These are phyloP conservation scores for Mechanitis mazaeus DNA, from an alignment of 2,888 invertebrate species.

Conservation along the genomic window DNA sequence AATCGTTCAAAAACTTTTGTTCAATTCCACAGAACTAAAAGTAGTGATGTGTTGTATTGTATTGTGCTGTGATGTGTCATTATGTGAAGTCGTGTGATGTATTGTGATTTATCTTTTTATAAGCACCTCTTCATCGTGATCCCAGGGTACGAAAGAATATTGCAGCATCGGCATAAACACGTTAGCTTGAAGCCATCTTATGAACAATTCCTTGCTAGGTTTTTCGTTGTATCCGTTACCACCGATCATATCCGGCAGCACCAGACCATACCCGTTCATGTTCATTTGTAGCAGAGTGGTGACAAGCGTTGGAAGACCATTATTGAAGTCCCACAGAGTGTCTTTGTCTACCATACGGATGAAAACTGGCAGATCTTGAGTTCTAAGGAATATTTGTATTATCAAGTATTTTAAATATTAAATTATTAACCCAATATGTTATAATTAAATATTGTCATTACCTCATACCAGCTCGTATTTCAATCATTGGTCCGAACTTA, in stretches of 20 bases:
- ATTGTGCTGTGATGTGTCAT: too few species aligned
- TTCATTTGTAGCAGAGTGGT: slow-evolving; percentile 81
- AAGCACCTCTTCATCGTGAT: slow-evolving; percentile 77
- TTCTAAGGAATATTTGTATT: slow-evolving; percentile 48
- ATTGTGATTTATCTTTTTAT: too few species aligned
- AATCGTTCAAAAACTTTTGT: too few species aligned
- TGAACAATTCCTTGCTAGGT: slow-evolving; percentile 79
- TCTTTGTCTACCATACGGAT: slow-evolving; percentile 88
- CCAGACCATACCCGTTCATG: slow-evolving; percentile 81
- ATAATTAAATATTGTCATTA: slow-evolving; percentile 29
- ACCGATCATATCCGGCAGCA: slow-evolving; percentile 88
- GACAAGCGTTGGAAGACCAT: slow-evolving; percentile 83
- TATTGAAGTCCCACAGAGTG: slow-evolving; percentile 80
- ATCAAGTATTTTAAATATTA: too few species aligned
- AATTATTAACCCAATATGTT: too few species aligned
- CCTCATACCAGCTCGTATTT: slow-evolving; percentile 83
- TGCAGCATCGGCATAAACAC: slow-evolving; percentile 88
- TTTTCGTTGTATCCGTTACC: slow-evolving; percentile 79
- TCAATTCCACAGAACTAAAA: too few species aligned
- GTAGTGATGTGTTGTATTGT: too few species aligned
- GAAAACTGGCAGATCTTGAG: slow-evolving; percentile 83
- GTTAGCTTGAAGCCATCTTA: slow-evolving; percentile 87
- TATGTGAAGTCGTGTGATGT: too few species aligned
- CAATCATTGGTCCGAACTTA: slow-evolving; percentile 79
- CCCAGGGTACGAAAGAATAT: slow-evolving; percentile 89